Evolutionary conservation across 2,797 vertebrate species (phyloP), one percentile per base, ranked within the genome.

Genomic region (Streptopelia turtur): DNA sequence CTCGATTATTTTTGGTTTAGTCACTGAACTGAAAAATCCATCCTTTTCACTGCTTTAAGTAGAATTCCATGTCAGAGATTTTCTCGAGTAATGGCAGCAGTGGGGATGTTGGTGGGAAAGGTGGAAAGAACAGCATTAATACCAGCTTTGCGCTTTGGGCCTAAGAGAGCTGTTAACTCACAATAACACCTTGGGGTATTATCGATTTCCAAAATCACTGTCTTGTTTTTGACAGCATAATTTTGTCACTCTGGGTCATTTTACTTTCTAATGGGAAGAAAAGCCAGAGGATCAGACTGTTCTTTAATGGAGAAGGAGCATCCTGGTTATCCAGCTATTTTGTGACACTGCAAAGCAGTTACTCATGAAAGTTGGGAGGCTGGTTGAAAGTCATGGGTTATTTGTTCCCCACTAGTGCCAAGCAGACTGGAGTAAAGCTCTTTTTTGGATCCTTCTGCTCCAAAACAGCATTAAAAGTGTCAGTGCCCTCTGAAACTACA

Each of bases 141-240:
- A 65, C 71, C 93, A 45, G 55, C 92, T 61, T 84, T 72, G 79
- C 11, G n/a, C 91, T 47, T 64, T 1, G 28, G 88, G 63, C 72
- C 85, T 52, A 7, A 11, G 93, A 85, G 93, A 89, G 87, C 87
- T 78, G 80, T 94, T 93, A 93, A 83, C 89, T 94, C 95, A 90
- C 93, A 90, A 10, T 77, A 83, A 93, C 93, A 95, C 90, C 71
- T 88, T 24, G 7, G 90, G 88, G 64, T 80, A 89, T 84, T 96
- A 95, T 91, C 78, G 95, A 94, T 95, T 97, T 97, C 94, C 90
- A 92, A 17, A 93, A 91, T 45, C 65, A 86, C 82, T 90, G 59
- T 65, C 83, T 87, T 90, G 56, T 25, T 93, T 97, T 80, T 97
- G 92, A 92, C 95, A 94, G 92, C 9, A 28, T 81, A 79, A 92